Conservation (phyloP, 2,888 invertebrate genomes). For the Meta bourneti region DNA sequence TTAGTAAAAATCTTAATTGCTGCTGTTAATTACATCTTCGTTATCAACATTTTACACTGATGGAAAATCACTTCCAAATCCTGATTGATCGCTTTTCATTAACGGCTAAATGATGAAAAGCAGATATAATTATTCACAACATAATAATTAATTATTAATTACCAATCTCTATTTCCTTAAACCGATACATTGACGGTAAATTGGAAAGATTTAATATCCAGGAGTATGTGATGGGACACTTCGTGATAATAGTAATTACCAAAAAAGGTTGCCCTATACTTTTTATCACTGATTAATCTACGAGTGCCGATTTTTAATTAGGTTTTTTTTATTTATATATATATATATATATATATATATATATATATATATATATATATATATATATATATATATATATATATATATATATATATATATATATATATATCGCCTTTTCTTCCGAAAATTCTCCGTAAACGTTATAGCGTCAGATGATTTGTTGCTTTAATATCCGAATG, state of each 20-base stretch:
- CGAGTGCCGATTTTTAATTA: neutral
- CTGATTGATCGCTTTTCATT: constrained; percentile 46
- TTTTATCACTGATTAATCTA: neutral
- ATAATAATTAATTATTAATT: neutral
- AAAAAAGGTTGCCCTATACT: neutral
- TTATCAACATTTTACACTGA: neutral
- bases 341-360: too few species aligned
- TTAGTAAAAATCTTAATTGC: neutral
- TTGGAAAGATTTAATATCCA: neutral
- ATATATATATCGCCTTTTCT: neutral
- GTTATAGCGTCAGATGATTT: neutral
- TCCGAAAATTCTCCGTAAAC: neutral
- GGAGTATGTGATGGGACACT: neutral
- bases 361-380: too few species aligned
- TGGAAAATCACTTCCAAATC: constrained; percentile 3
- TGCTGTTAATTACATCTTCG: neutral
- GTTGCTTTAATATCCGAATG: neutral
- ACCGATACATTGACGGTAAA: neutral
- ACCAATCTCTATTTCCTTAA: neutral
- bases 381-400: too few species aligned
- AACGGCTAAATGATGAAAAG: constrained; percentile 42
- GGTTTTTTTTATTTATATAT: too few species aligned
- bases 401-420: too few species aligned
- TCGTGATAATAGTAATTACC: neutral
- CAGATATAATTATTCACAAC: constrained; percentile 41